Evolutionary conservation across 2,113 vertebrate genomes (phyloP).

Genomic region (Xenopus tropicalis): UCB_Xtro_10.0 CM004448.2:110654501-110655000

Average conservation of each 20-base stretch:
- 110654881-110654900: constrained; percentile 38
- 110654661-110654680: constrained; percentile 51
- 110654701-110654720: constrained; percentile 63
- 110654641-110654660: constrained; percentile 56
- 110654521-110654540: constrained; percentile 1
- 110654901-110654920: not conserved
- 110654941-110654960: no score
- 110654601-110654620: constrained; percentile 35
- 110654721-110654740: constrained; percentile 61
- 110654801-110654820: constrained; percentile 21
- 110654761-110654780: constrained; percentile 57
- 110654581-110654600: constrained; percentile 41
- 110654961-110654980: no score
- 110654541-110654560: not conserved
- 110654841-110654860: constrained; percentile 51
- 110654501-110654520: no score
- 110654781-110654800: constrained; percentile 59
- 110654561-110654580: no score
- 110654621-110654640: constrained; percentile 52
- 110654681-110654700: constrained; percentile 71
- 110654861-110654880: constrained; percentile 45
- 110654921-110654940: no score
- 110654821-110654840: constrained; percentile 17
- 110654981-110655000: no score
- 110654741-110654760: constrained; percentile 56